Evolutionary conservation across 2,113 vertebrate genomes (phyloP).

Genomic region (Dipodomys stephensi): DNA sequence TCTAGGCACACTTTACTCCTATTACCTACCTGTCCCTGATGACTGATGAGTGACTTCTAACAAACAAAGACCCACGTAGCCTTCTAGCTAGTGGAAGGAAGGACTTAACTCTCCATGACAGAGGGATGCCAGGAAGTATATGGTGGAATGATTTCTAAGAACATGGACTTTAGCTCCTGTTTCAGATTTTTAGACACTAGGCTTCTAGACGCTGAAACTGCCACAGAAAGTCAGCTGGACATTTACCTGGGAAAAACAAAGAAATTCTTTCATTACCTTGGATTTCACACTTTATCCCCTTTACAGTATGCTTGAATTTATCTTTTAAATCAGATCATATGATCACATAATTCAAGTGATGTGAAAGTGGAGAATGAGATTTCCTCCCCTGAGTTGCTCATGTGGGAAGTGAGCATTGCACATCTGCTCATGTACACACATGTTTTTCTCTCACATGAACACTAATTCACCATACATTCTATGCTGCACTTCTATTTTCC

Average conservation of each 20-base stretch:
- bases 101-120: not conserved
- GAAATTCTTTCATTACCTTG: not conserved
- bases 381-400: not conserved
- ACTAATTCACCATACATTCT: not conserved
- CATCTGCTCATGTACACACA: not conserved
- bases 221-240: not conserved
- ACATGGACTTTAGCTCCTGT: not conserved
- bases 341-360: conserved; percentile 13
- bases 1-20: not conserved
- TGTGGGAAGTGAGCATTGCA: not conserved
- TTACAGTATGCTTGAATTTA: conserved; percentile 1
- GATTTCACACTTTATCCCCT: not conserved
- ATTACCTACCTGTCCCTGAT: not conserved
- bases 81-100: not conserved
- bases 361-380: not conserved
- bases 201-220: conserved; percentile 14
- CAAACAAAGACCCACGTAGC: not conserved
- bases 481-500: not conserved
- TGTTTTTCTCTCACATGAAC: not conserved
- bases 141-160: not conserved
- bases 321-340: not conserved
- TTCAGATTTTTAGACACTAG: not conserved
- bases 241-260: not conserved
- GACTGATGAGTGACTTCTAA: not conserved
- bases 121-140: not conserved